Evolutionary conservation across 2,113 vertebrate species (phyloP), one percentile per base, ranked within the genome.

Genomic region (Camelus bactrianus): DNA sequence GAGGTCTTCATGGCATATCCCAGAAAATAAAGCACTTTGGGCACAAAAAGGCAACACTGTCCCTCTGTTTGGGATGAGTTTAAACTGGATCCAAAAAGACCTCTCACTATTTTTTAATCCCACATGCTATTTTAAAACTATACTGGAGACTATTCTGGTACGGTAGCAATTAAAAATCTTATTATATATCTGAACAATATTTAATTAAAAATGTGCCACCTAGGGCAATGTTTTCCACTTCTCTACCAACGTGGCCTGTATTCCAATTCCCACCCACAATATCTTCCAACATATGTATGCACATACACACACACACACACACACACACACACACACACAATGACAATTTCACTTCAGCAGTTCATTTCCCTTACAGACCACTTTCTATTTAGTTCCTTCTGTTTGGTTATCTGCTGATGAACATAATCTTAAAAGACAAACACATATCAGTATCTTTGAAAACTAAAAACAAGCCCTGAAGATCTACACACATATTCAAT

Each of bases 381-480:
- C 48, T 94, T 81, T 90, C 35, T 69, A 28, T 83, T 70, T 95
- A 91, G 30, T 24, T 28, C 19, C 19, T 89, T 81, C 52, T 81
- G 8, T n/a, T 42, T 72, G 48, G 26, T 54, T 79, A 88, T 62
- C 32, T 81, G 12, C 32, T 93, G n/a, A 93, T 35, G 15, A 50
- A 79, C 22, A 86, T 54, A 94, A 94, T 69, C 95, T 97, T 89
- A 89, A 82, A 91, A 81, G 65, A 89, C 20, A 85, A 94, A 19
- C 14, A 58, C 38, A 20, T 35, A 30, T 48, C 58, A 76, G n/a
- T 48, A 64, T 75, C 52, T 92, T 85, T 70, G 35, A 76, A 94
- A 94, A 54, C 65, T n/a, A 60, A 90, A 62, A 20, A 35, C 3
- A 46, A 76, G 17, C 73, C 60, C 65, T 91, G 5, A 86, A 95